A percentile compares a stretch with the other conserved stretches of the same genome.
Conservation (phyloP, 2,113 vertebrate genomes). For the Calidris pugnax region DNA sequence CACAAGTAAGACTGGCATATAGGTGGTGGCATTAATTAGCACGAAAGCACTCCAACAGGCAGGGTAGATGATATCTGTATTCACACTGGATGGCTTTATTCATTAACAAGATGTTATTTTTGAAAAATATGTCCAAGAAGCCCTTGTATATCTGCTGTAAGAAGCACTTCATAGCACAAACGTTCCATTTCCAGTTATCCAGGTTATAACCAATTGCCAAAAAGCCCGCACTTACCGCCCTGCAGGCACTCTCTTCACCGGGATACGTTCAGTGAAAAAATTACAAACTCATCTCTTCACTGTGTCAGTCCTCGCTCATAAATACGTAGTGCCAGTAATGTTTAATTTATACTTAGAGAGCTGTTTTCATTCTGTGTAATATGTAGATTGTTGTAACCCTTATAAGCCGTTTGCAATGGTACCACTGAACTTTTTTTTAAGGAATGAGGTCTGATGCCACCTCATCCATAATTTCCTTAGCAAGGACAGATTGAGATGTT, state of each 20-base stretch:
- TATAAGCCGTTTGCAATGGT: not conserved
- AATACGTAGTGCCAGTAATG: not conserved
- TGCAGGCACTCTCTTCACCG: not conserved
- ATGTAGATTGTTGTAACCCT: not conserved
- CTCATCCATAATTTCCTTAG: not conserved
- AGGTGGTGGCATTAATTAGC: constrained; percentile 3
- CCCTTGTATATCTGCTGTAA: not conserved
- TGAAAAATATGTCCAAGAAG: not conserved
- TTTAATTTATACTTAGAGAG: not conserved
- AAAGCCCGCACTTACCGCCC: not conserved
- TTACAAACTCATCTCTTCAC: not conserved
- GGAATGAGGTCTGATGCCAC: not conserved
- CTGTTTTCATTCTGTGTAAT: not conserved
- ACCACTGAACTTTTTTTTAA: not conserved
- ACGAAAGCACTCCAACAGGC: not conserved
- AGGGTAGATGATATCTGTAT: not conserved
- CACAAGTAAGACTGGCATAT: not conserved
- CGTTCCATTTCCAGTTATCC: not conserved
- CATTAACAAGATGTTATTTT: not conserved
- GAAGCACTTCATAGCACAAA: not conserved
- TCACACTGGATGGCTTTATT: not conserved
- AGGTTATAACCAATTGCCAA: not conserved
- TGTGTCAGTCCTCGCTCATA: not conserved
- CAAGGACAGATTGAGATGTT: not conserved
- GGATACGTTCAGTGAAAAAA: not conserved